These are phyloP conservation scores for Brachionus rubens DNA, from an alignment of 1,140 invertebrate genomes.

Conservation along the genomic window DNA sequence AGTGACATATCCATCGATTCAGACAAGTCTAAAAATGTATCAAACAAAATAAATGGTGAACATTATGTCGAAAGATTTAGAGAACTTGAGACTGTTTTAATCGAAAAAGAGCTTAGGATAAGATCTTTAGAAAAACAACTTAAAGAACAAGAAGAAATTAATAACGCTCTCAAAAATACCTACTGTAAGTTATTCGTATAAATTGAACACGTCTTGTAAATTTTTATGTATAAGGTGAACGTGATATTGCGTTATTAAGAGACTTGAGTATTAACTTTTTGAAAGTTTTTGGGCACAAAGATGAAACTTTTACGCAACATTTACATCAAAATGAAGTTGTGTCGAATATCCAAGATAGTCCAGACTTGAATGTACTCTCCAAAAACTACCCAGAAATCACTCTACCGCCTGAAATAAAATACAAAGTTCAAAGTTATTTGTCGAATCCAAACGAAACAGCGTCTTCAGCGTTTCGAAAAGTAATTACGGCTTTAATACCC, in stretches of 20 bases:
- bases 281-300: not conserved
- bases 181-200: not conserved
- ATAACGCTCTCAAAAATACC: conserved; percentile 6
- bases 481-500: conserved; percentile 23
- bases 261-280: conserved; percentile 15
- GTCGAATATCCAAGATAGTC: not conserved
- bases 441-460: conserved; percentile 13
- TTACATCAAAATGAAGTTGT: not conserved
- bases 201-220: not conserved
- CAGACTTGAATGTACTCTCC: not conserved
- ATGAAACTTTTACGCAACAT: not conserved
- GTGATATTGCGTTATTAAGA: not conserved
- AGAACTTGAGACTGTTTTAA: not conserved
- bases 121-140: not conserved
- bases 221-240: not conserved
- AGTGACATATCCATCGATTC: not conserved
- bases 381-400: conserved; percentile 10
- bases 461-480: conserved; percentile 11
- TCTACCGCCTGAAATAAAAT: not conserved
- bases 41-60: not conserved
- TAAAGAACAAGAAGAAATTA: conserved; percentile 7
- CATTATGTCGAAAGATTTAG: not conserved
- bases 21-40: not conserved
- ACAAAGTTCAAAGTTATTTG: conserved; percentile 31
- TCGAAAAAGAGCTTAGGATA: conserved; percentile 4